Base-by-base conservation (phyloP, 1,140 invertebrate genomes). In the Drosophila parvula region DNA sequence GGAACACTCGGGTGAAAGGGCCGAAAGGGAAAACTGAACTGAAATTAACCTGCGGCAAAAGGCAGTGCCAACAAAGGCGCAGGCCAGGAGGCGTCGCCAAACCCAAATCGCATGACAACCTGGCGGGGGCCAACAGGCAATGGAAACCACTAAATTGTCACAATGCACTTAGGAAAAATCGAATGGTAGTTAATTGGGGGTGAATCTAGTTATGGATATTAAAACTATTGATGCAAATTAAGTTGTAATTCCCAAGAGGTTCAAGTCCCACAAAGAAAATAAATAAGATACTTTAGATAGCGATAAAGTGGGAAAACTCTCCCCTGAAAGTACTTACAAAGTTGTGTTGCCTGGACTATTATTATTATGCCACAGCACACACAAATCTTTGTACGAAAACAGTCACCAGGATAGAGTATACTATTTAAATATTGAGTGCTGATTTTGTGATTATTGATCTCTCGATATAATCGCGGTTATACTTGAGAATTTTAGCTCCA, bases 101-200 rank as follows among this genome's bases (percentile, higher is more conserved):
- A 64, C 45, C 59, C 65, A 85, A 85, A 85, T 86, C 74, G 82
- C 81, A 78, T 85, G 81, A 85, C 74, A 81, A 57, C 62, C 64
- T 61, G 64, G 48, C 3, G 28, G 51, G 48, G 3, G 28, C 48
- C 74, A 48, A 53, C 65, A 2, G 34, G 36, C 50, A 47, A 51
- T 77, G 40, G 47, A 41, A 68, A 36, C 43, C 22, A 48, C 36
- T 22, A 41, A 27, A 30, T 22, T 34, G 28, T 32, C 14, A 34
- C 36, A 50, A 56, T 71, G 44, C 53, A 69, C 61, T 69, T 16
- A 7, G 62, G 30, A 65, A 63, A 59, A 64, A 61, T 43, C 18
- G 12, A 55, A 55, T 27, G 12, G 8, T 2, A 3, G 16, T 34
- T 14, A 34, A 34, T 18, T 5, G 10, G 9, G 22, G 22, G 22